A percentile compares a stretch with the other conserved stretches of the same genome.
Evolutionary conservation across 2,888 invertebrate genomes (phyloP).

Genomic region (Lasioglossum vierecki): DNA sequence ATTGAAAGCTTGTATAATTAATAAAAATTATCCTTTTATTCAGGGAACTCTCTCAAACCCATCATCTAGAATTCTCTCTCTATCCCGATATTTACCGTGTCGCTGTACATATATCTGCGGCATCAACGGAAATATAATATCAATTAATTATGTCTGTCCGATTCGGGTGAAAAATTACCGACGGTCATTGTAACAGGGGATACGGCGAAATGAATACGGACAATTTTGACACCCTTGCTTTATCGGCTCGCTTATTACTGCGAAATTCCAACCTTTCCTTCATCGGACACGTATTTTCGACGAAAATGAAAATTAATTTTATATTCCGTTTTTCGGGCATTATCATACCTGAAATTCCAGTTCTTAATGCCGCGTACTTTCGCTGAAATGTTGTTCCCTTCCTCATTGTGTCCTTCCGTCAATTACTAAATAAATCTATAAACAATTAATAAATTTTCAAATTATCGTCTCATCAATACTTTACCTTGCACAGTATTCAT

Average conservation of each 20-base stretch:
- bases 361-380: not conserved
- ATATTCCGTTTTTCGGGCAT: not conserved
- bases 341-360: conserved; percentile 3
- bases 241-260: conserved; percentile 44
- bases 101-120: not conserved
- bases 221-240: conserved; percentile 41
- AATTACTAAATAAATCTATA: not conserved
- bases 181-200: conserved; percentile 4
- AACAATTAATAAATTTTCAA: not conserved
- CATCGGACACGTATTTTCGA: conserved; percentile 28
- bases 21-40: not conserved
- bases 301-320: conserved; percentile 42
- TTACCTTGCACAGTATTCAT: not conserved
- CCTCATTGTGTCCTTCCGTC: not conserved
- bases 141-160: conserved; percentile 47
- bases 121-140: conserved; percentile 31
- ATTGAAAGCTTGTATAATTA: not conserved
- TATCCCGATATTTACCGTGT: not conserved
- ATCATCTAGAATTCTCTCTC: not conserved
- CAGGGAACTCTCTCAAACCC: not conserved
- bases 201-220: conserved; percentile 35
- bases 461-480: not conserved
- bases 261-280: conserved; percentile 17
- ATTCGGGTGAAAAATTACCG: conserved; percentile 34
- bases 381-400: not conserved